Percentiles rank a stretch among this genome's conserved stretches.
Conservation (phyloP, 2,797 vertebrate genomes). For the Sebastes reedi region DNA sequence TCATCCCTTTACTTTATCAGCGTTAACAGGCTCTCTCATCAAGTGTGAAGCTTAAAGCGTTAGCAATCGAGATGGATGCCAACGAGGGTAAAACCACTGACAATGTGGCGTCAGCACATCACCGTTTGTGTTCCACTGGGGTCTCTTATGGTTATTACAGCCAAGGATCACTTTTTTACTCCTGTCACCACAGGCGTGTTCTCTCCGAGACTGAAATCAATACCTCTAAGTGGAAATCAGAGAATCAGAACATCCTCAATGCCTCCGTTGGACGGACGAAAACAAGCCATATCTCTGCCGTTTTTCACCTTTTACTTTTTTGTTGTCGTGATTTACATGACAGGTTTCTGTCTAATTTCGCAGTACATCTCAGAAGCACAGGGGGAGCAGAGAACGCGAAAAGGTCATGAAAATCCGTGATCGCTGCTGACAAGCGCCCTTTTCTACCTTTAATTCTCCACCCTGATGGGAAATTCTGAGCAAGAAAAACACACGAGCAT, state of each 20-base stretch:
- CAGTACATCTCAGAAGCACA: conserved; percentile 32
- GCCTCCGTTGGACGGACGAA: conserved; percentile 20
- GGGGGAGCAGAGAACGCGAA: conserved; percentile 48
- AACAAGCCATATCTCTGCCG: conserved; percentile 16
- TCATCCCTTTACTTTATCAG: conserved; percentile 49
- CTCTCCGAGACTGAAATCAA: conserved; percentile 73
- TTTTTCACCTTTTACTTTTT: conserved; percentile 61
- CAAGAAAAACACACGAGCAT: conserved; percentile 40
- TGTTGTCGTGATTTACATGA: conserved; percentile 66
- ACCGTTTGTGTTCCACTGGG: conserved; percentile 51
- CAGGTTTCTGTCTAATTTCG: conserved; percentile 71
- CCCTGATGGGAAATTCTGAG: conserved; percentile 42
- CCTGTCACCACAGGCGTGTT: conserved; percentile 70
- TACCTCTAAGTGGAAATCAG: conserved; percentile 75
- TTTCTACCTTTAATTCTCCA: conserved; percentile 62
- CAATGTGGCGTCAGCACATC: conserved; percentile 52
- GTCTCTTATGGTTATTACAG: conserved; percentile 67
- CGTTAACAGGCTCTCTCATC: conserved; percentile 52
- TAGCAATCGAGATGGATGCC: conserved; percentile 49
- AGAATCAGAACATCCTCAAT: conserved; percentile 57
- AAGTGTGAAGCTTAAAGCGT: conserved; percentile 53
- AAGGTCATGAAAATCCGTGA: conserved; percentile 71
- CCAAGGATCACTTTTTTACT: conserved; percentile 62
- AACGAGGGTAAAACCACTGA: conserved; percentile 46
- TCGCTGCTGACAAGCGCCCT: conserved; percentile 64